Percentiles rank a stretch among this genome's conserved stretches.
phyloP scores from a whole-genome alignment of 2,888 invertebrate genomes.

The Willowsia nigromaculata region DNA sequence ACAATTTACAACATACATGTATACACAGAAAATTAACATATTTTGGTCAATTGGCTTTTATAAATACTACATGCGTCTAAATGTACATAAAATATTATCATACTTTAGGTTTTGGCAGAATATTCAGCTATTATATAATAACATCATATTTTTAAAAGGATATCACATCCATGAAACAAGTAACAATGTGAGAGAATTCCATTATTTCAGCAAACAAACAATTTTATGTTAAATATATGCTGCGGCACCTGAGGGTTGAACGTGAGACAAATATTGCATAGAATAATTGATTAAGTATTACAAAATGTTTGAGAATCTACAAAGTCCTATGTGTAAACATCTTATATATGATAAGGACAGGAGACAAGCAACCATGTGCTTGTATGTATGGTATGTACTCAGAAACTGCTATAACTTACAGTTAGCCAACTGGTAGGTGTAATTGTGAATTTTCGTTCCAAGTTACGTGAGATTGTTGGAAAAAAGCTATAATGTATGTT shows the following conservation, averaged over 20 bases:
- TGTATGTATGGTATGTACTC: slow-evolving; percentile 1
- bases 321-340: neutral
- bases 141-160: slow-evolving; percentile 34
- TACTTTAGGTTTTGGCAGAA: slow-evolving; percentile 3
- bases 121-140: neutral
- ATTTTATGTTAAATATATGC: neutral
- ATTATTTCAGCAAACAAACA: neutral
- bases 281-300: neutral
- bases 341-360: neutral
- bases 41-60: slow-evolving; percentile 69
- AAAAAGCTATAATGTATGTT: slow-evolving; percentile 5
- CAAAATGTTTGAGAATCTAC: neutral
- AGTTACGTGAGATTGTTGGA: slow-evolving; percentile 15
- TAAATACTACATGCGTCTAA: slow-evolving; percentile 10
- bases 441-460: slow-evolving; percentile 39
- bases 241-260: neutral
- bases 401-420: neutral
- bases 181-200: slow-evolving; percentile 28
- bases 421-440: neutral
- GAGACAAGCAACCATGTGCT: neutral
- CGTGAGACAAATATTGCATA: neutral
- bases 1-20: slow-evolving; percentile 5
- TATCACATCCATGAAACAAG: neutral
- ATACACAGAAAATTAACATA: slow-evolving; percentile 51
- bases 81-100: neutral